Base-by-base conservation (phyloP, 2,797 vertebrate genomes). In the Trachurus trachurus region DNA sequence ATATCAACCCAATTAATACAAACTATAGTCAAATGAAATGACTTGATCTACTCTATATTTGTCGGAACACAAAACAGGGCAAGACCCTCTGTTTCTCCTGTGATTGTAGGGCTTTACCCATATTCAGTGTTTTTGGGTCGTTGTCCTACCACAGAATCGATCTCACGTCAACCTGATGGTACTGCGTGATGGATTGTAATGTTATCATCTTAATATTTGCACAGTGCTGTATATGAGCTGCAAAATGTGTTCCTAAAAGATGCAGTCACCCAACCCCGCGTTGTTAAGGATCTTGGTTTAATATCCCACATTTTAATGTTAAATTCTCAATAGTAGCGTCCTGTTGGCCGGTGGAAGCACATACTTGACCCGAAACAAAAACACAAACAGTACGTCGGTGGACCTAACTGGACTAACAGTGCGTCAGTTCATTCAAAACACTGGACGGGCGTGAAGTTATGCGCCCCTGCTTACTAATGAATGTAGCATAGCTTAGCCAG, bases 361-460 rank as follows among this genome's bases (percentile, higher is more conserved):
- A 21, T 16, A 54, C 26, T 1, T 15, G 17, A 22, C 11, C 9
- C 17, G 31, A 19, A 61, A 17, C 26, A 45, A 29, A 29, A 44
- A 45, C 61, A 45, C 6, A 71, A 57, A 22, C 37, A 39, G 10
- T 7, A 17, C 21, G 50, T 47, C 42, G 6, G 10, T 42, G 21
- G 15, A 72, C 12, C 4, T 54, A 57, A 61, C n/a, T 52, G 22
- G 50, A 40, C 4, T 54, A 57, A 61, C 21, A 49, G 29, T 54
- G 29, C 66, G 31, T 9, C 54, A 21, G 37, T 60, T 12, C 77
- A 79, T 79, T 82, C 79, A 82, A 84, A 85, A 76, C 31, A 87
- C 7, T 53, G 16, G 56, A 31, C 11, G 26, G 13, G 44, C 42
- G 7, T 39, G 31, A 16, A 65, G 71, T 65, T 71, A 2, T 80